A percentile compares a stretch with the other conserved stretches of the same genome.
These are phyloP conservation scores for Drosophila macrothrix DNA, from an alignment of 2,888 invertebrate species.

Conservation along the genomic window DNA sequence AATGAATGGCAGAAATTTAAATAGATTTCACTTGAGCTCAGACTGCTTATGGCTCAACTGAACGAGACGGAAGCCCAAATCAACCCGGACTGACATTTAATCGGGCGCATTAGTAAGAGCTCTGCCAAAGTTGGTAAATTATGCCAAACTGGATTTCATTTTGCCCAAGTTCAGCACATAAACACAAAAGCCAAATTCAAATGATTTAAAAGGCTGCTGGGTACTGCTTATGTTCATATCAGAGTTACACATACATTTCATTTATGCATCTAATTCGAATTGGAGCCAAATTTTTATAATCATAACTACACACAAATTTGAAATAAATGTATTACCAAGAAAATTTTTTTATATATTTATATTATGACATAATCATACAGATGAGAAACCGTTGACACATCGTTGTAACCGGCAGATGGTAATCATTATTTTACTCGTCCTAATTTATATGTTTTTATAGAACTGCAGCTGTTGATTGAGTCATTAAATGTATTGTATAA, in stretches of 20 bases:
- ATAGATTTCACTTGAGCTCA: conserved; percentile 2
- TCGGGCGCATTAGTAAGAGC: background rate
- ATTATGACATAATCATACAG: background rate
- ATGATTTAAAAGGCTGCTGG: background rate
- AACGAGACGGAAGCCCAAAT: background rate
- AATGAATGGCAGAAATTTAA: conserved; percentile 1
- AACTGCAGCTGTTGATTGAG: too few relatives aligned
- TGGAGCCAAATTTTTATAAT: too few relatives aligned
- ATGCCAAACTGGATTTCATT: conserved; percentile 8
- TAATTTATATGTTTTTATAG: too few relatives aligned
- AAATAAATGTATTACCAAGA: background rate
- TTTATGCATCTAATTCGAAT: background rate
- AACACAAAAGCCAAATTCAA: background rate
- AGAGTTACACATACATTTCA: background rate
- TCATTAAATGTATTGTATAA: too few relatives aligned
- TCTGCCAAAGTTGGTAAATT: background rate
- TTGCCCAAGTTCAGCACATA: background rate
- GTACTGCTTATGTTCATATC: background rate
- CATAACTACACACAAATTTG: too few relatives aligned
- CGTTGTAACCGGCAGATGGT: too few relatives aligned
- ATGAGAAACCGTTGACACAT: too few relatives aligned
- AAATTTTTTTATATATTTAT: background rate
- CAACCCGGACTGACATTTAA: background rate
- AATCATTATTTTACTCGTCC: too few relatives aligned
- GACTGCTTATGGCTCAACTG: background rate